A percentile compares a stretch with the other conserved stretches of the same genome.
phyloP scores from a whole-genome alignment of 2,797 vertebrate species.

The Mormyrus proboscirostris region DNA sequence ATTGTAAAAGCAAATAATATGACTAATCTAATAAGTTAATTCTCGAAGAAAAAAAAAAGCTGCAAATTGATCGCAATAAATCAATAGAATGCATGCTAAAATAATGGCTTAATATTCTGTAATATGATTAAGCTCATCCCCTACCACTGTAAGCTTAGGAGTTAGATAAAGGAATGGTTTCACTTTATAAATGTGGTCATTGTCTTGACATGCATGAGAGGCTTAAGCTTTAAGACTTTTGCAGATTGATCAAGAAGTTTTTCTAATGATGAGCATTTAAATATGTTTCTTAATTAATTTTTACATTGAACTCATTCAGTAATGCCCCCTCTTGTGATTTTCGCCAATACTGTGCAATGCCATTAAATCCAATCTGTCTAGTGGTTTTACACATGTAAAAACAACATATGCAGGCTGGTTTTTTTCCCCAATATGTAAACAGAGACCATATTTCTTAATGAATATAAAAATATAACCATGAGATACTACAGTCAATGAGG shows the following conservation, averaged over 20 bases:
- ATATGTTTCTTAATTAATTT: neutral
- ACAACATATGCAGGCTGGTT: slow-evolving; percentile 44
- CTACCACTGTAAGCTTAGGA: neutral
- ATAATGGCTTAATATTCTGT: neutral
- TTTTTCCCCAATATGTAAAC: slow-evolving; percentile 16
- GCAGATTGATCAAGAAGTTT: neutral
- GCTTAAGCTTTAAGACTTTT: neutral
- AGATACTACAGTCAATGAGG: slow-evolving; percentile 11
- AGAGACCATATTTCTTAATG: neutral
- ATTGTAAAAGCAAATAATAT: neutral
- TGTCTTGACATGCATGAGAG: neutral
- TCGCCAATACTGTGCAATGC: neutral
- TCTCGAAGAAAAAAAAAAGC: neutral
- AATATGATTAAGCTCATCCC: neutral
- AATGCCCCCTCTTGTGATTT: neutral
- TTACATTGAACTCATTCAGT: neutral
- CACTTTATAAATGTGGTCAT: neutral
- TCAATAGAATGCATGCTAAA: neutral
- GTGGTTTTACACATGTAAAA: neutral
- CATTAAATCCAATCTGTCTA: neutral
- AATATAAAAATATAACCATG: slow-evolving; percentile 9
- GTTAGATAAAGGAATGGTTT: neutral
- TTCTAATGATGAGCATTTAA: neutral
- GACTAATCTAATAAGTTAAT: neutral
- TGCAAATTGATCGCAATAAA: neutral